A percentile compares a stretch with the other conserved stretches of the same genome.
Evolutionary conservation across 2,113 vertebrate species (phyloP).

Genomic region (Capreolus pygargus): DNA sequence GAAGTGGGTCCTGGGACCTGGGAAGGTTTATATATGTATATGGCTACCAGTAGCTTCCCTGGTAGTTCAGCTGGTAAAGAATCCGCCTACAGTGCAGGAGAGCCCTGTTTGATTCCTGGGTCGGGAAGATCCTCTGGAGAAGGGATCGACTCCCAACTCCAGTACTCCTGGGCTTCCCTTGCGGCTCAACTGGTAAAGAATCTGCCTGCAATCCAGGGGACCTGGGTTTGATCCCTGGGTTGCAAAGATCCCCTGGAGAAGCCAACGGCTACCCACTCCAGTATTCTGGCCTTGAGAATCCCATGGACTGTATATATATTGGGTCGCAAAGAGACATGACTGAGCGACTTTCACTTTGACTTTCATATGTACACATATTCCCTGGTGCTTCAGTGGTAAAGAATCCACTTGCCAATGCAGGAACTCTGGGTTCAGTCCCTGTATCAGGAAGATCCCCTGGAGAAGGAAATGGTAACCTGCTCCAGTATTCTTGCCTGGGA

Average conservation of each 20-base stretch:
- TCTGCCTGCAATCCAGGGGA: not conserved
- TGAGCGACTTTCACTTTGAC: not conserved
- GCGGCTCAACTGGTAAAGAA: not conserved
- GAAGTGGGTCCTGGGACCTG: not conserved
- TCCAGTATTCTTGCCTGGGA: not conserved
- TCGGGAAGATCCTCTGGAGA: not conserved
- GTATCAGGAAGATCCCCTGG: not conserved
- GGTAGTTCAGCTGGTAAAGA: not conserved
- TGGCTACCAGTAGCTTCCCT: not conserved
- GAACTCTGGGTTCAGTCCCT: not conserved
- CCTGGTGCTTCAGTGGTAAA: not conserved
- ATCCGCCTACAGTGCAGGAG: not conserved
- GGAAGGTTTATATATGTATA: not conserved
- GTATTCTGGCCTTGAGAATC: not conserved
- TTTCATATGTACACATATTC: not conserved
- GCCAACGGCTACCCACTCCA: accelerated
- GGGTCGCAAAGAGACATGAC: not conserved
- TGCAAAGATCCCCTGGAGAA: not conserved
- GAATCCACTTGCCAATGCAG: not conserved
- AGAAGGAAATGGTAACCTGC: not conserved
- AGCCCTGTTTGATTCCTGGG: not conserved
- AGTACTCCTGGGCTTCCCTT: not conserved
- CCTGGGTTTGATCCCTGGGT: accelerated
- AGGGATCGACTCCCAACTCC: not conserved
- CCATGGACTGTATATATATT: not conserved